Evolutionary conservation across 1,140 invertebrate species (phyloP).

Genomic region (Metopolophium dirhodum): DNA sequence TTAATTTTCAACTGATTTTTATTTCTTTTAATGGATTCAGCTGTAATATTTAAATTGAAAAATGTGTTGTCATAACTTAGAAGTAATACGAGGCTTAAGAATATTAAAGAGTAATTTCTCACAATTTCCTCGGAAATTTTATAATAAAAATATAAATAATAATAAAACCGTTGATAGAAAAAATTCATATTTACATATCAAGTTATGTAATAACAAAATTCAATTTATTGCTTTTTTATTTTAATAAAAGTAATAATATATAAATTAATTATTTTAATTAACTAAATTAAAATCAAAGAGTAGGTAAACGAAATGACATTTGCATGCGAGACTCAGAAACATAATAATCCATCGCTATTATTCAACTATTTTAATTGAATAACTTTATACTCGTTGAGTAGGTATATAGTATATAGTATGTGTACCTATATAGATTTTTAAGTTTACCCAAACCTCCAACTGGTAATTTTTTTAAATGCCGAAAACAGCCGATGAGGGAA

Average conservation of each 20-base stretch:
- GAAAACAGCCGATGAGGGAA: too few relatives aligned
- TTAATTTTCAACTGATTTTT: not conserved
- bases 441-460: not conserved
- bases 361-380: not conserved
- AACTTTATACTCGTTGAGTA: not conserved
- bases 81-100: not conserved
- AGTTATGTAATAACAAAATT: not conserved
- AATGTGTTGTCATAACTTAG: not conserved
- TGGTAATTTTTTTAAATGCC: too few relatives aligned
- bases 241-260: not conserved
- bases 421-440: not conserved
- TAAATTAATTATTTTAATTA: not conserved
- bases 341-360: not conserved
- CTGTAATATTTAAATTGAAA: not conserved
- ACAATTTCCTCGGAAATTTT: not conserved
- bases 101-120: conserved; percentile 1
- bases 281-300: not conserved
- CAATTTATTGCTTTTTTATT: conserved; percentile 1
- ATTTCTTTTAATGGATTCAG: not conserved
- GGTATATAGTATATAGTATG: not conserved
- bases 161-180: not conserved
- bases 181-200: not conserved
- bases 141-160: not conserved
- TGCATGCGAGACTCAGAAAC: not conserved
- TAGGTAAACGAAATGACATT: not conserved